Percentiles rank a stretch among this genome's conserved stretches.
Conservation (phyloP, 2,113 vertebrate species). For the Sitta europaea region DNA sequence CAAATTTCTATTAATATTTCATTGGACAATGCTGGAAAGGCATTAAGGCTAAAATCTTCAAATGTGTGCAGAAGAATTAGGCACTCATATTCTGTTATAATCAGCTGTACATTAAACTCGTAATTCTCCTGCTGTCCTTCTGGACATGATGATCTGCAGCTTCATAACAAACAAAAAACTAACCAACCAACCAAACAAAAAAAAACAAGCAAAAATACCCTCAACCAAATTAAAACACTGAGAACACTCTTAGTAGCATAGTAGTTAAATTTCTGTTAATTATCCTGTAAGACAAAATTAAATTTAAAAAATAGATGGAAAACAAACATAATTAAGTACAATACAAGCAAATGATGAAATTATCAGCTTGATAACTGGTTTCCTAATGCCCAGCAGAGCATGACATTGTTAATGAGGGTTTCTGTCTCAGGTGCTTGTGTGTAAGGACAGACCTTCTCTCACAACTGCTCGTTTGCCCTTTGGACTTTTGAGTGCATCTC, state of each 20-base stretch:
- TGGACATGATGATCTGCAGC: neutral
- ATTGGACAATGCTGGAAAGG: neutral
- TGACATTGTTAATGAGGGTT: rapidly evolving
- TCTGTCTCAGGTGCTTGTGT: neutral
- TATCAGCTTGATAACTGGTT: neutral
- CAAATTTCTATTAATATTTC: neutral
- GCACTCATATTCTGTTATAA: neutral
- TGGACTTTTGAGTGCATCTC: neutral
- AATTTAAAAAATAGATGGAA: neutral
- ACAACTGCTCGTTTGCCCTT: rapidly evolving
- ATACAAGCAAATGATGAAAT: neutral
- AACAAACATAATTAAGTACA: neutral
- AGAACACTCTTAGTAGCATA: neutral
- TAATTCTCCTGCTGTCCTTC: neutral
- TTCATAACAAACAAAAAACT: neutral
- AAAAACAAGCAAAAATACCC: neutral
- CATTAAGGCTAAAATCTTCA: neutral
- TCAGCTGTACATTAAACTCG: neutral
- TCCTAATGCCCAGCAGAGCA: neutral
- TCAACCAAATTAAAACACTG: neutral
- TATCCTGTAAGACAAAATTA: neutral
- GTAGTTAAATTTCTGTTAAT: neutral
- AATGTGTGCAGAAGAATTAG: neutral
- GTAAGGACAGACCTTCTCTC: neutral
- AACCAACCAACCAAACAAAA: neutral